Conservation (phyloP, 2,888 invertebrate species). For the Eupithecia inturbata region DNA sequence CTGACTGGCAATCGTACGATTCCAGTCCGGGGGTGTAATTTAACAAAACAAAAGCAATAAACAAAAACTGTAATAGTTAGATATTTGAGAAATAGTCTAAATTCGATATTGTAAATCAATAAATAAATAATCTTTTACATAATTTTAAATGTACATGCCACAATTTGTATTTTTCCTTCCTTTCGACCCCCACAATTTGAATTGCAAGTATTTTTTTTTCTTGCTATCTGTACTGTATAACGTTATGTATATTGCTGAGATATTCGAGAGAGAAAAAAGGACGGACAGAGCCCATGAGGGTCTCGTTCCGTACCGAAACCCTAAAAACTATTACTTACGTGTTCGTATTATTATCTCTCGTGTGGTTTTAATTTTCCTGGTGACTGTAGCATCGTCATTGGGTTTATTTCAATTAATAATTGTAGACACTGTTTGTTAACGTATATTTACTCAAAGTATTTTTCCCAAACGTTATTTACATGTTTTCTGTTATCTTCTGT, state of each 20-base stretch:
- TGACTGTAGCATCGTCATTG: background rate
- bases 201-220: too few species aligned
- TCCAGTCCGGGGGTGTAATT: background rate
- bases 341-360: background rate
- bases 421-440: background rate
- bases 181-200: too few species aligned
- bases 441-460: background rate
- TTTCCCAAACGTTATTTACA: background rate
- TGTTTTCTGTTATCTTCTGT: too few species aligned
- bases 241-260: background rate
- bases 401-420: background rate
- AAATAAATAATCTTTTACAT: too few species aligned
- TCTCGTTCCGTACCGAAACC: background rate
- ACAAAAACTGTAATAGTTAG: too few species aligned
- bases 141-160: background rate
- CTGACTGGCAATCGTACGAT: background rate
- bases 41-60: background rate
- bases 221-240: too few species aligned
- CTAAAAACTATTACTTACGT: background rate
- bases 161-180: too few species aligned
- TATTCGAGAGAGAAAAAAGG: background rate
- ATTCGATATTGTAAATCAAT: too few species aligned
- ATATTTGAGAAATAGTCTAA: too few species aligned
- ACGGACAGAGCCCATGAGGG: background rate
- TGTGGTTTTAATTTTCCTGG: slow-evolving; percentile 4